phyloP scores from a whole-genome alignment of 1,140 invertebrate genomes.

The Pogonomyrmex barbatus region DNA sequence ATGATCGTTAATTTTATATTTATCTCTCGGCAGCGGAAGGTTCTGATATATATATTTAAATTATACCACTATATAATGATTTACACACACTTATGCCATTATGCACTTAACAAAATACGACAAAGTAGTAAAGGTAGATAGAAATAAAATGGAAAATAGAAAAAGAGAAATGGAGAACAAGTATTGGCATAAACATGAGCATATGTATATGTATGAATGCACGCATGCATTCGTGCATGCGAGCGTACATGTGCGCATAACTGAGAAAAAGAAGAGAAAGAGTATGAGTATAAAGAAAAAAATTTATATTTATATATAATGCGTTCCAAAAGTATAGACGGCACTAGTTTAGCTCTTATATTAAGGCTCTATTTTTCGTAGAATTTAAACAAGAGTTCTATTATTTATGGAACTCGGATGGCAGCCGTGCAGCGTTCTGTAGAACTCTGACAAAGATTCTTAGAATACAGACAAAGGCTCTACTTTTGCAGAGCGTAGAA shows the following conservation, averaged over 20 bases:
- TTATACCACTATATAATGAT: conserved; percentile 25
- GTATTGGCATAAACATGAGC: neutral
- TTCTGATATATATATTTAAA: conserved; percentile 59
- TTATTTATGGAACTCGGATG: conserved; percentile 9
- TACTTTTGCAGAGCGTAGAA: conserved; percentile 36
- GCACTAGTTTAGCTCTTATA: conserved; percentile 41
- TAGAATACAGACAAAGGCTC: neutral
- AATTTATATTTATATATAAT: conserved; percentile 48
- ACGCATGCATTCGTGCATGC: neutral
- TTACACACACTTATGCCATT: conserved; percentile 53
- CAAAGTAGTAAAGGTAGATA: conserved; percentile 44
- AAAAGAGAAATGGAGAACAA: neutral
- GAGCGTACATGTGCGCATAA: neutral
- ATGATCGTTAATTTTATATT: conserved; percentile 59
- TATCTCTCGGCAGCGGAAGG: conserved; percentile 42
- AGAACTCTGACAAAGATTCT: conserved; percentile 10
- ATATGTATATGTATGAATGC: neutral
- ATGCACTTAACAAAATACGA: conserved; percentile 58
- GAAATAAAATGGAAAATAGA: conserved; percentile 26
- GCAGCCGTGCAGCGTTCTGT: neutral
- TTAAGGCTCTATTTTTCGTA: conserved; percentile 17
- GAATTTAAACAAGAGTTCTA: conserved; percentile 9
- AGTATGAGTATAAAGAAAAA: conserved; percentile 31
- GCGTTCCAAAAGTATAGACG: neutral
- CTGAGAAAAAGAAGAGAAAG: neutral